phyloP scores from a whole-genome alignment of 2,797 vertebrate species.

The Ciconia nigra region DNA sequence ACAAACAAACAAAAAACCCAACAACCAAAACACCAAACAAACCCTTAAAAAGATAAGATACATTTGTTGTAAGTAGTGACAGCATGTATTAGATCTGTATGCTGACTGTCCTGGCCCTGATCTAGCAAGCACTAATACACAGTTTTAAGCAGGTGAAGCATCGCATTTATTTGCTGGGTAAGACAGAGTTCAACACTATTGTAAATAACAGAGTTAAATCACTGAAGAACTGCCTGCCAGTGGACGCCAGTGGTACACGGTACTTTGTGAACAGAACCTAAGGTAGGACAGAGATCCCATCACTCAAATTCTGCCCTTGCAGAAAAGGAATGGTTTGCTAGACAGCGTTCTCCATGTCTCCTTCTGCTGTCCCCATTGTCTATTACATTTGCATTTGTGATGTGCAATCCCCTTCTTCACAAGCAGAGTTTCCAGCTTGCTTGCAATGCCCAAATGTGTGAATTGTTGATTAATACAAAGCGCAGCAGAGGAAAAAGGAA shows the following conservation, averaged over 20 bases:
- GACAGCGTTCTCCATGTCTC: not conserved
- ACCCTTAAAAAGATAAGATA: not conserved
- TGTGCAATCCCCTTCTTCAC: not conserved
- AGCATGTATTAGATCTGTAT: not conserved
- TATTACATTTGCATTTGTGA: not conserved
- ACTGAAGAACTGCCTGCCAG: not conserved
- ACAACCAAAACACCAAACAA: not conserved
- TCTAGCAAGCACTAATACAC: not conserved
- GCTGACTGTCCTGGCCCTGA: not conserved
- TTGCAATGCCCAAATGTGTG: not conserved
- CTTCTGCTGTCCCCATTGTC: not conserved
- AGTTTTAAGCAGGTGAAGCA: not conserved
- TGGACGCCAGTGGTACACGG: not conserved
- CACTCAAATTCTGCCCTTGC: not conserved
- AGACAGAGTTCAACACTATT: not conserved
- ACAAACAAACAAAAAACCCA: not conserved
- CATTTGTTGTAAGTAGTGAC: not conserved
- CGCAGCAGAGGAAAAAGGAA: not conserved
- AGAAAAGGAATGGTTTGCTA: not conserved
- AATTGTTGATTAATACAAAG: not conserved
- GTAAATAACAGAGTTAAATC: not conserved
- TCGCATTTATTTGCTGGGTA: not conserved
- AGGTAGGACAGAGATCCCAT: not conserved
- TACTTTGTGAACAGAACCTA: constrained; percentile 36
- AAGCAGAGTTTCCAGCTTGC: not conserved